Percentiles rank a stretch among this genome's conserved stretches.
These are phyloP conservation scores for Craterocephalus amniculus DNA, from an alignment of 2,797 vertebrate genomes.

Conservation along the genomic window DNA sequence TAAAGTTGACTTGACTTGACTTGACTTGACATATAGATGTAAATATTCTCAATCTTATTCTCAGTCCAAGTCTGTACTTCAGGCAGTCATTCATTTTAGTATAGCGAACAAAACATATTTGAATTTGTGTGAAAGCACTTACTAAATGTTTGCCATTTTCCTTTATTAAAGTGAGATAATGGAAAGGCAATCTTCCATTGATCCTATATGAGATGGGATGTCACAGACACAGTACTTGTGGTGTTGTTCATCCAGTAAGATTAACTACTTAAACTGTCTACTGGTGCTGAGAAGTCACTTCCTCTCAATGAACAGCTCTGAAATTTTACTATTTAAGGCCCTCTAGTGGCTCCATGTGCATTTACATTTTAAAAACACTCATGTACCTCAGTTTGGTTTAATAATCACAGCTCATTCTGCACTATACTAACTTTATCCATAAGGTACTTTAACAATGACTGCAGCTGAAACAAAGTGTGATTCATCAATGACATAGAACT, in stretches of 20 bases:
- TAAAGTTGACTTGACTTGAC: too few relatives aligned
- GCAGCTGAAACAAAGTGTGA: too few relatives aligned
- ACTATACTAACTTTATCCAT: too few relatives aligned
- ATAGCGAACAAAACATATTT: neutral
- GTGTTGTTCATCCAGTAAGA: neutral
- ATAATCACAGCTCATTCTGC: neutral
- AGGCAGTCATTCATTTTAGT: too few relatives aligned
- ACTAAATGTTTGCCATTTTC: neutral
- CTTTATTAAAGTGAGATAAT: neutral
- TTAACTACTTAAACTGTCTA: neutral
- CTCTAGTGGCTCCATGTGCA: conserved; percentile 58
- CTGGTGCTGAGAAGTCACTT: neutral
- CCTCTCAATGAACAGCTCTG: neutral
- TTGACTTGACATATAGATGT: too few relatives aligned
- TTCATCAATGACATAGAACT: neutral
- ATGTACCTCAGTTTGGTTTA: neutral
- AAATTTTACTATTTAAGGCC: conserved; percentile 47
- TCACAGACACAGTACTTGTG: neutral
- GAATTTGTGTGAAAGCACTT: neutral
- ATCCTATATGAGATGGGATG: neutral
- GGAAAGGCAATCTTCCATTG: neutral
- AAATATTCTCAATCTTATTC: too few relatives aligned
- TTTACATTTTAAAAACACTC: conserved; percentile 25
- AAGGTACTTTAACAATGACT: too few relatives aligned
- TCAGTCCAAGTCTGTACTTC: too few relatives aligned